Conservation (phyloP, 2,797 vertebrate species). For the Leptodactylus fallax region DNA sequence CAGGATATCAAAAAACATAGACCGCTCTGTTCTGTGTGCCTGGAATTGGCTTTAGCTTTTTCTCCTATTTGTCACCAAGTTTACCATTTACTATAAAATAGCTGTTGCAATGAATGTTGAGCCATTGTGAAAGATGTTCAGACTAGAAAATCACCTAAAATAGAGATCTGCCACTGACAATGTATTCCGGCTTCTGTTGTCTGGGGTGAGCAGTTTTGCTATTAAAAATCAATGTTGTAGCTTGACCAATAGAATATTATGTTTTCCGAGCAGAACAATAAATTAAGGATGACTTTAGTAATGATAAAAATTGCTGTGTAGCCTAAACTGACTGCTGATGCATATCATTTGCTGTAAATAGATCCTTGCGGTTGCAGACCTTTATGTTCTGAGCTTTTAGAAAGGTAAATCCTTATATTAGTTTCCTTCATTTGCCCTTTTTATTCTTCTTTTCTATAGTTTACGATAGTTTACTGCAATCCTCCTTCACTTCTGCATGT, state of each 20-base stretch:
- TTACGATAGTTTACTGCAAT: not conserved
- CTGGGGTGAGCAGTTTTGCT: not conserved
- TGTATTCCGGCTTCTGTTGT: not conserved
- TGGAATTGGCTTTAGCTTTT: not conserved
- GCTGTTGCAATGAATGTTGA: not conserved
- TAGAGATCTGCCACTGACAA: not conserved
- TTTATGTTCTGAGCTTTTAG: not conserved
- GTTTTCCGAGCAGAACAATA: not conserved
- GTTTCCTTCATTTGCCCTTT: not conserved
- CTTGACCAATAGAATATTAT: not conserved
- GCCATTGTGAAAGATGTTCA: not conserved
- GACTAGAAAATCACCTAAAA: not conserved
- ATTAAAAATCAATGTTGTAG: not conserved
- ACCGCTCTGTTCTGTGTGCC: not conserved
- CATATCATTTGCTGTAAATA: not conserved
- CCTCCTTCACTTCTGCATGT: not conserved
- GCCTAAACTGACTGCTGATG: not conserved
- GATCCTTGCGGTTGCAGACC: not conserved
- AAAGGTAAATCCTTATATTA: not conserved
- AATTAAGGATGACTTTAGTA: not conserved
- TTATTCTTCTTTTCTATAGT: not conserved
- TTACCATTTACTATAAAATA: not conserved
- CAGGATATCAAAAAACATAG: not conserved
- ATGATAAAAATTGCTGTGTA: not conserved
- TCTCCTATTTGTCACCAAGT: not conserved